phyloP scores from a whole-genome alignment of 2,888 invertebrate genomes.

The Tachina grossa region DNA sequence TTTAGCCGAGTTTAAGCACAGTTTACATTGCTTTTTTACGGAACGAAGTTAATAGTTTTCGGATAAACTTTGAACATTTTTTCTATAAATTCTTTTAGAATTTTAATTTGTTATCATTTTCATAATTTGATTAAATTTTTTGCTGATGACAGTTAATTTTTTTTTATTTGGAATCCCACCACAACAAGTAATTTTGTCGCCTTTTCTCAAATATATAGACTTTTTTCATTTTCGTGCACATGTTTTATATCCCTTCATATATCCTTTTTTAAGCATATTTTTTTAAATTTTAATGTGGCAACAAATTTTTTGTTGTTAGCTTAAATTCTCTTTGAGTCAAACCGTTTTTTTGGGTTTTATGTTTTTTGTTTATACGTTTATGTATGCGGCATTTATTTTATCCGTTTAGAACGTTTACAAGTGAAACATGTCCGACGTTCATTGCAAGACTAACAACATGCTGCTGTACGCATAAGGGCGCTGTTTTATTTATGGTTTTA shows the following conservation, averaged over 20 bases:
- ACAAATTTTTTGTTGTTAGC: background rate
- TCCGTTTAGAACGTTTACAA: constrained; percentile 60
- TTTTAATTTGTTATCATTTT: background rate
- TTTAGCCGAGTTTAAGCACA: background rate
- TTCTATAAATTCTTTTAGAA: no score
- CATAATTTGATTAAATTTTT: background rate
- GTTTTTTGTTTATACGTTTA: constrained; percentile 59
- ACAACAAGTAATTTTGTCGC: background rate
- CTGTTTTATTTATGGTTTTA: constrained; percentile 57
- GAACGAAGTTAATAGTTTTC: background rate
- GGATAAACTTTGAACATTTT: background rate
- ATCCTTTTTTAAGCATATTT: constrained; percentile 29
- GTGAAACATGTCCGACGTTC: constrained; percentile 70
- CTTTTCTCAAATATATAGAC: background rate
- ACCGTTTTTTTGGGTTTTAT: background rate
- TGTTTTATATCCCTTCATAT: constrained; percentile 1
- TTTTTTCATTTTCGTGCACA: background rate
- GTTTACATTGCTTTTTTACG: background rate
- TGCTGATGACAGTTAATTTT: background rate
- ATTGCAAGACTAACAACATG: constrained; percentile 69
- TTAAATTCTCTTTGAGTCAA: constrained; percentile 14
- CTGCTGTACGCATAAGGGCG: constrained; percentile 65
- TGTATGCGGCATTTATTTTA: constrained; percentile 39
- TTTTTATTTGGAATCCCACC: constrained; percentile 3
- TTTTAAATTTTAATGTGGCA: background rate